phyloP scores from a whole-genome alignment of 2,888 invertebrate genomes.

The Macaria liturata region DNA sequence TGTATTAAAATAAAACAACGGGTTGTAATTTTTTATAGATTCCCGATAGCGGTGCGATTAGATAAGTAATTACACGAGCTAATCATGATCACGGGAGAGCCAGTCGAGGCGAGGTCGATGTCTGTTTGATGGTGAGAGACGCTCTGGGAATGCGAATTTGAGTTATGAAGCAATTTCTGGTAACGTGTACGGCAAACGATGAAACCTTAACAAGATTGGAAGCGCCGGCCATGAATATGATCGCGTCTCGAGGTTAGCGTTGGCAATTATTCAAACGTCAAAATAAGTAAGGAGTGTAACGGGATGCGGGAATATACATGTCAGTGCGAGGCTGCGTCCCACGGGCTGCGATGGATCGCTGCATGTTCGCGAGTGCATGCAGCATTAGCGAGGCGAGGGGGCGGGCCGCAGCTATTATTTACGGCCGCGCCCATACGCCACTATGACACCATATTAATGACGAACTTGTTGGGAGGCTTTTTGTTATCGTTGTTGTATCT shows the following conservation, averaged over 20 bases:
- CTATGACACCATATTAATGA: conserved; percentile 71
- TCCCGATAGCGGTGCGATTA: conserved; percentile 14
- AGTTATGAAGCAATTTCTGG: conserved; percentile 11
- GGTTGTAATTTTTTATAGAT: conserved; percentile 4
- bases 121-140: conserved; percentile 9
- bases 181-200: conserved; percentile 6
- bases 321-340: conserved; percentile 41
- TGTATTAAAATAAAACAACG: background rate
- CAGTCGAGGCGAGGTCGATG: conserved; percentile 11
- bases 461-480: conserved; percentile 56
- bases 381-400: conserved; percentile 58
- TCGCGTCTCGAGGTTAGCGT: conserved; percentile 28
- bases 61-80: conserved; percentile 17
- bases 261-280: conserved; percentile 52
- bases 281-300: conserved; percentile 44
- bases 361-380: conserved; percentile 42
- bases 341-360: conserved; percentile 30
- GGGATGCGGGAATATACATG: conserved; percentile 45
- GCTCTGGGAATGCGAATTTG: conserved; percentile 11
- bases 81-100: conserved; percentile 15
- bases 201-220: background rate
- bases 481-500: conserved; percentile 55
- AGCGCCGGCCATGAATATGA: background rate
- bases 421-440: conserved; percentile 69
- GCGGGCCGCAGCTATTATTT: conserved; percentile 65